Base-by-base conservation (phyloP, 2,113 vertebrate species). In the Chascanopsetta lugubris region DNA sequence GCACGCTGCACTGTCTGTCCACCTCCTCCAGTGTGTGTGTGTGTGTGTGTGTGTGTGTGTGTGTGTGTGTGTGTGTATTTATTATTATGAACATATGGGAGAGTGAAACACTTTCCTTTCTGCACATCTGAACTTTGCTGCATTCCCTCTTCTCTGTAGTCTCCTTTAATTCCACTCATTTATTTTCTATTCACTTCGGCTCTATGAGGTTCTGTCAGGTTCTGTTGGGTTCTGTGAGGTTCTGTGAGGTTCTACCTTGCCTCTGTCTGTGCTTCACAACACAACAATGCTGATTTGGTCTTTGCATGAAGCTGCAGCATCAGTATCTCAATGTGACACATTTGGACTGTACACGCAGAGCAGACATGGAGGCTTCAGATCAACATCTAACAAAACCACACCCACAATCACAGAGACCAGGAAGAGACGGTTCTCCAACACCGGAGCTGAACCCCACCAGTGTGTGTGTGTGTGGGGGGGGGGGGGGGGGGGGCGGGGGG, bases 1-100 rank as follows among this genome's bases (percentile, higher is more conserved):
- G 72, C 80, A 76, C 29, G 40, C 61, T 53, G 47, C 3, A 10
- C 54, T 43, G 21, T 69, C 49, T 71, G 57, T 65, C 27, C 68
- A 68, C 69, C 55, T 32, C 9, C 7, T 32, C 9, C 7, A 21
- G 40, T 26, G 56, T 63, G 36, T 47, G 36, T 72, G 46, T 56
- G 55, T 51, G 57, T 68, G 36, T 53, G 53, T 61, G 60, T 60
- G 38, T 57, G 48, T 46, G 27, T 62, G 69, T 24, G 38, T 29
- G 20, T 26, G 25, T 60, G 53, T 59, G 46, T 51, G 40, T 46
- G 22, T 68, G 69, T 3, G 34, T 13, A 15, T 38, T 15, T 38
- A 51, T 63, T 59, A 54, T 21, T 61, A 13, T 45, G n/a, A 20
- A 25, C 48, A 38, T 21, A 40, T 66, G 17, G 15, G 17, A 61